Percentiles rank a stretch among this genome's conserved stretches.
Conservation (phyloP, 1,140 invertebrate genomes). For the Adoxophyes honmai region DNA sequence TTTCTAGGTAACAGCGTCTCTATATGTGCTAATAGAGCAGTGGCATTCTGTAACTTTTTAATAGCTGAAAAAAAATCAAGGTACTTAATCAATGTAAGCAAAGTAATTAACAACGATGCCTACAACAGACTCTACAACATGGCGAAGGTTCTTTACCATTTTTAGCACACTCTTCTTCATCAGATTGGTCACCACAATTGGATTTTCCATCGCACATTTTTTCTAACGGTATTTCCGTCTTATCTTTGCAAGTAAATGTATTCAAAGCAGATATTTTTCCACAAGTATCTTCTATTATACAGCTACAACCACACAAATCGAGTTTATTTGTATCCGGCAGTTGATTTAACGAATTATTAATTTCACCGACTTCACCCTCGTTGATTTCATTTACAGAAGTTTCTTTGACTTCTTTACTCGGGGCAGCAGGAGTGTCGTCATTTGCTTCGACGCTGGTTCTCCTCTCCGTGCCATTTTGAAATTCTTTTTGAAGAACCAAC, state of each 20-base stretch:
- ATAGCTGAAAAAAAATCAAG: conserved; percentile 28
- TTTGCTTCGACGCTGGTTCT: no score
- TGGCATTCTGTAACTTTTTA: conserved; percentile 28
- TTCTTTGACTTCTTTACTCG: no score
- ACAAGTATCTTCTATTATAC: conserved; percentile 31
- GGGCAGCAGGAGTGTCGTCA: no score
- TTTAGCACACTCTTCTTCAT: conserved; percentile 45
- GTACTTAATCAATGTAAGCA: conserved; percentile 12
- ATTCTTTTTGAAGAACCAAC: no score
- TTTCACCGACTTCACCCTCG: no score
- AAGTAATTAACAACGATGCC: no score
- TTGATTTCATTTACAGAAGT: no score
- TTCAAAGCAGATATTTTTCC: conserved; percentile 37
- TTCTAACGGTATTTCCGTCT: conserved; percentile 30
- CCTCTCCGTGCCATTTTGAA: no score
- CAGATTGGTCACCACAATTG: conserved; percentile 43
- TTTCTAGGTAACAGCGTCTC: conserved; percentile 22
- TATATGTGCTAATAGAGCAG: conserved; percentile 26
- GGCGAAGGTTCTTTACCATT: conserved; percentile 45
- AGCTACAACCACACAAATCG: conserved; percentile 20
- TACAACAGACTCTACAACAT: not conserved
- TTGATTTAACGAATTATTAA: no score
- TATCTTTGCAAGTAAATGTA: conserved; percentile 37
- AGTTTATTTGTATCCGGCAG: no score
- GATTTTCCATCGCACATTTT: conserved; percentile 45